phyloP scores from a whole-genome alignment of 2,797 vertebrate species.

The Crenuchus spilurus region DNA sequence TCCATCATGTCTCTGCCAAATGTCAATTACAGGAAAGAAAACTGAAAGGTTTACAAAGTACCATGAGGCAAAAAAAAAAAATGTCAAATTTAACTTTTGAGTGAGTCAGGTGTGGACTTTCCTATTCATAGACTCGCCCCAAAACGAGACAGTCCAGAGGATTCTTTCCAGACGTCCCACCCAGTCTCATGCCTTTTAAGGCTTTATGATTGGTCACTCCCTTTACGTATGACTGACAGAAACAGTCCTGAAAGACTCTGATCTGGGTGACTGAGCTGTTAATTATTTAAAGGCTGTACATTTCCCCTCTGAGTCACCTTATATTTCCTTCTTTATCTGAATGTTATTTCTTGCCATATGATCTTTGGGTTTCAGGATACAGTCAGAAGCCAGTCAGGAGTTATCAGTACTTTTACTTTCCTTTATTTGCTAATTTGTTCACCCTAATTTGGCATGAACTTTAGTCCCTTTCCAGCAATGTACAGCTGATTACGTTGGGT shows the following conservation, averaged over 20 bases:
- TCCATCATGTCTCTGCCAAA: no score
- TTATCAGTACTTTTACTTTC: not conserved
- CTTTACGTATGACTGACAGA: not conserved
- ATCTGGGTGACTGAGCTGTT: not conserved
- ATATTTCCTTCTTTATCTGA: not conserved
- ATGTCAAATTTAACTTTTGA: not conserved
- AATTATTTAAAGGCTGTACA: not conserved
- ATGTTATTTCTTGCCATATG: not conserved
- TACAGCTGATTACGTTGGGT: not conserved
- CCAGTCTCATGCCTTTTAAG: not conserved
- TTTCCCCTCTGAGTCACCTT: not conserved
- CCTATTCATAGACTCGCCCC: not conserved
- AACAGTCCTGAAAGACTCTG: not conserved
- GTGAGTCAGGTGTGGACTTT: slow-evolving; percentile 4
- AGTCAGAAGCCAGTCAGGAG: no score
- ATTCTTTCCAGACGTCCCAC: not conserved
- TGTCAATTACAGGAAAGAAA: no score
- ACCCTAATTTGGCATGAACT: not conserved
- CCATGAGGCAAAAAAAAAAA: not conserved
- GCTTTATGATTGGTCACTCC: not conserved
- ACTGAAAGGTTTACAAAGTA: no score
- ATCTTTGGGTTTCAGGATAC: not conserved
- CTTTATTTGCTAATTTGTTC: no score
- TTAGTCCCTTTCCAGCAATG: not conserved
- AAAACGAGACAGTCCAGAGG: not conserved